A percentile compares a stretch with the other conserved stretches of the same genome.
These are phyloP conservation scores for Tringa solitaria DNA, from an alignment of 2,113 vertebrate species.

Conservation along the genomic window DNA sequence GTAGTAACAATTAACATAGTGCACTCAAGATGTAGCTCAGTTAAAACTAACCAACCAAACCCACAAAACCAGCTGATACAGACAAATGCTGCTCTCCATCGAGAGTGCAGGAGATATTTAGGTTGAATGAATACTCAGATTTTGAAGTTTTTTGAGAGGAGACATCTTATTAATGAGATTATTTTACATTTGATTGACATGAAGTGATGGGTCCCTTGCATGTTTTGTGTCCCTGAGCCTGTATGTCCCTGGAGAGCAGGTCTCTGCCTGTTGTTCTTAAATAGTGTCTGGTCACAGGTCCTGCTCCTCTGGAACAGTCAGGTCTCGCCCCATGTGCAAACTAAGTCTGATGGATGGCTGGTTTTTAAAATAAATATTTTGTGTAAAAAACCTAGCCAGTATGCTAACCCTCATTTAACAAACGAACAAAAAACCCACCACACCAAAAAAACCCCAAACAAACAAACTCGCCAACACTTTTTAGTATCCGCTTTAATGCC, in stretches of 20 bases:
- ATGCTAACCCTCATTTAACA: too few relatives aligned
- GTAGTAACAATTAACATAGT: not conserved
- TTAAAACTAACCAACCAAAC: not conserved
- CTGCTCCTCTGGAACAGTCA: not conserved
- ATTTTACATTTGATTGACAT: not conserved
- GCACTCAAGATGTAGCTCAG: not conserved
- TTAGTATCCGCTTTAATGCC: not conserved
- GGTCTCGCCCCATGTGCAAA: accelerated
- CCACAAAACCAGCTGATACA: accelerated
- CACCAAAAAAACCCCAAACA: not conserved
- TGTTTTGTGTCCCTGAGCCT: not conserved
- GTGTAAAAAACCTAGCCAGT: not conserved
- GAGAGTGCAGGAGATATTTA: not conserved
- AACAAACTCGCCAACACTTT: accelerated
- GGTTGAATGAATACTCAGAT: not conserved
- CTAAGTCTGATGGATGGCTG: not conserved
- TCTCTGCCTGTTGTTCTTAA: not conserved
- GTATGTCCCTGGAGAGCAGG: not conserved
- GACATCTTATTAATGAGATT: too few relatives aligned
- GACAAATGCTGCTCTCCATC: not conserved
- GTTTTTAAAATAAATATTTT: not conserved
- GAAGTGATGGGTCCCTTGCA: not conserved
- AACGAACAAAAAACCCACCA: too few relatives aligned
- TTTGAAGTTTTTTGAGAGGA: not conserved
- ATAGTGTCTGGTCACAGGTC: not conserved